Percentiles rank a stretch among this genome's conserved stretches.
Conservation (phyloP, 23 tunicate genomes). For the Trididemnum miniatum region DNA sequence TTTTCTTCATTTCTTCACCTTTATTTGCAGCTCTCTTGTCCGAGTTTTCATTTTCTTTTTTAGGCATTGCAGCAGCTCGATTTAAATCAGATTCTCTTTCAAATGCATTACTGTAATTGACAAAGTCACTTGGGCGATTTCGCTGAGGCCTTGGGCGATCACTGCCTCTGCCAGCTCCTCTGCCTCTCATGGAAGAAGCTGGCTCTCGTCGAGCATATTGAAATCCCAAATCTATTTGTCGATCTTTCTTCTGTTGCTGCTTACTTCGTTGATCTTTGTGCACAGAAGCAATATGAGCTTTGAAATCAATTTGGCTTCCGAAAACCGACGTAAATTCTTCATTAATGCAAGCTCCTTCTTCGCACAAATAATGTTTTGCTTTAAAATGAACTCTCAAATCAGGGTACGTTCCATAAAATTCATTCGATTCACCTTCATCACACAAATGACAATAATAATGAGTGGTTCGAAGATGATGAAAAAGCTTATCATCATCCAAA, state of each 20-base stretch:
- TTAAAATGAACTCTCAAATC: constrained; percentile 70
- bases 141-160: neutral
- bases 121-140: neutral
- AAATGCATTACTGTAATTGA: constrained; percentile 39
- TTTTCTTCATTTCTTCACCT: neutral
- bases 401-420: constrained; percentile 64
- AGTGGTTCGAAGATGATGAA: constrained; percentile 65
- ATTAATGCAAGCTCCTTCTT: constrained; percentile 56
- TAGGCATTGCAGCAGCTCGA: constrained; percentile 47
- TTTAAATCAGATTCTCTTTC: constrained; percentile 60
- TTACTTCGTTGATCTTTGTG: constrained; percentile 52
- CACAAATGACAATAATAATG: constrained; percentile 92
- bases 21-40: constrained; percentile 12
- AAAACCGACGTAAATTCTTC: constrained; percentile 87
- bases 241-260: constrained; percentile 67
- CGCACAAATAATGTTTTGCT: constrained; percentile 77
- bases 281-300: constrained; percentile 76
- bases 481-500: constrained; percentile 73
- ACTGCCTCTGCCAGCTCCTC: constrained; percentile 14
- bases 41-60: constrained; percentile 31
- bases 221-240: constrained; percentile 81
- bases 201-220: constrained; percentile 62
- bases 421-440: constrained; percentile 68
- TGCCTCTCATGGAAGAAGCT: constrained; percentile 18
- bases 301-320: constrained; percentile 56